A percentile compares a stretch with the other conserved stretches of the same genome.
These are phyloP conservation scores for Cotesia vestalis DNA, from an alignment of 1,140 invertebrate genomes.

Conservation along the genomic window DNA sequence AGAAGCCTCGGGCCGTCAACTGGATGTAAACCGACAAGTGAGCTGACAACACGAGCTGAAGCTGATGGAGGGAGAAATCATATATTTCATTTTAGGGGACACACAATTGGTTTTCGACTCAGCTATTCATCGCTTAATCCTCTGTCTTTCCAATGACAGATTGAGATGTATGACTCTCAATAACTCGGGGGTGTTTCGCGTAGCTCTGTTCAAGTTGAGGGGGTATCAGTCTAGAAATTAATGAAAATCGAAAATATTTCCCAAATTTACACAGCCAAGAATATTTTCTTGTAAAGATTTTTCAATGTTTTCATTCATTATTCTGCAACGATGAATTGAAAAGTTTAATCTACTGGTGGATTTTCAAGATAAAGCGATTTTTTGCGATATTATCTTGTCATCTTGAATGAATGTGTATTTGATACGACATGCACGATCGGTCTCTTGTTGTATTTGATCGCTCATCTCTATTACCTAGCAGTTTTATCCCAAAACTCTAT, in stretches of 20 bases:
- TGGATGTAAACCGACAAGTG: neutral
- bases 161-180: neutral
- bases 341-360: neutral
- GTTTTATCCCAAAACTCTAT: no score
- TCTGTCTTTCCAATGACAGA: neutral
- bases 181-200: neutral
- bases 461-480: no score
- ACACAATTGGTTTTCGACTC: neutral
- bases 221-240: no score
- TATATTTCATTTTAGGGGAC: neutral
- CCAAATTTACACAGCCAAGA: no score
- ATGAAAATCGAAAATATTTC: neutral
- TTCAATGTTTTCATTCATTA: neutral
- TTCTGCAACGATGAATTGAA: neutral
- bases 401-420: neutral
- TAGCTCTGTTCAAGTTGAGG: neutral
- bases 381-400: neutral
- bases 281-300: no score
- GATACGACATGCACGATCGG: conserved; percentile 1
- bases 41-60: neutral
- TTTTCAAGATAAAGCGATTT: neutral
- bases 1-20: conserved; percentile 6
- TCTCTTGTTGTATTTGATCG: neutral
- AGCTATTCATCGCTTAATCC: neutral
- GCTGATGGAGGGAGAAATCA: neutral